These are phyloP conservation scores for Brachystomella parvula DNA, from an alignment of 1,140 invertebrate species.

Conservation along the genomic window DNA sequence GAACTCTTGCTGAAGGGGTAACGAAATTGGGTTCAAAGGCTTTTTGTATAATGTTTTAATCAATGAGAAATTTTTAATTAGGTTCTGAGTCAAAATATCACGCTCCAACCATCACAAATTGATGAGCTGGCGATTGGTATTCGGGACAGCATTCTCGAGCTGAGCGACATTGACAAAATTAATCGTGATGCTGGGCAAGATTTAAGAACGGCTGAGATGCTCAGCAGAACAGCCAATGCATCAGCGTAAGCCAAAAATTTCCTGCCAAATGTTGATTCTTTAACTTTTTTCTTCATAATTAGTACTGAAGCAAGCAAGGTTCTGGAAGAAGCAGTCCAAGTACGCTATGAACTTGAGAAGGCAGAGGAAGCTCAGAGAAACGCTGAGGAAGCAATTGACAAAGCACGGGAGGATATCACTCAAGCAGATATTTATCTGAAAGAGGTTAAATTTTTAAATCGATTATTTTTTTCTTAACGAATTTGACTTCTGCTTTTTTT, in stretches of 20 bases:
- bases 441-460: constrained; percentile 44
- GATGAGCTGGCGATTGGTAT: constrained; percentile 71
- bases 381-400: constrained; percentile 67
- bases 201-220: constrained; percentile 58
- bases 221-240: constrained; percentile 66
- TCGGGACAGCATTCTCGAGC: constrained; percentile 69
- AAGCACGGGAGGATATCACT: constrained; percentile 68
- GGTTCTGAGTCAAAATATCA: constrained; percentile 55
- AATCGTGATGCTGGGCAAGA: constrained; percentile 73
- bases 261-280: not conserved
- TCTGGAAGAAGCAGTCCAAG: constrained; percentile 50
- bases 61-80: constrained; percentile 35
- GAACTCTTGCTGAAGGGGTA: constrained; percentile 66
- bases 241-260: constrained; percentile 55
- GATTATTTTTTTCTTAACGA: too few species aligned
- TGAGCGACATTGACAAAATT: constrained; percentile 84
- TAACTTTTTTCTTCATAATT: constrained; percentile 14
- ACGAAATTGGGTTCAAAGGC: constrained; percentile 9
- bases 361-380: constrained; percentile 66
- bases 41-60: constrained; percentile 14
- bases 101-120: constrained; percentile 76
- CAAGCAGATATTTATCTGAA: constrained; percentile 65
- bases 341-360: constrained; percentile 54
- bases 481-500: too few species aligned
- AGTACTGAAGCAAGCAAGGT: constrained; percentile 50